Conservation (phyloP, 2,888 invertebrate species). For the Melipona beecheii region DNA sequence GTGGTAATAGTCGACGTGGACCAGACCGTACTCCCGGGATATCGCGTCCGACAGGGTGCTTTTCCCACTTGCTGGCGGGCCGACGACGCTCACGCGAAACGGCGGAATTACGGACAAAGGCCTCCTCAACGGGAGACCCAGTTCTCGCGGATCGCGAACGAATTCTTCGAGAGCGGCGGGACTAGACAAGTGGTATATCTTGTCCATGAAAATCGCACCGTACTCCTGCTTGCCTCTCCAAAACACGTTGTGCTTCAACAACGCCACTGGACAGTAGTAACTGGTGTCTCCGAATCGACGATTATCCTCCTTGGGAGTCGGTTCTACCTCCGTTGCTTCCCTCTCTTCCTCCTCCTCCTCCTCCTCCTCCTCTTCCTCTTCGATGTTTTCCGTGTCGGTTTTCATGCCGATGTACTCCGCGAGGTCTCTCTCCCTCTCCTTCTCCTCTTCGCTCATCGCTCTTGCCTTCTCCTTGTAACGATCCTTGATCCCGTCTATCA, state of each 20-base stretch:
- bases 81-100: slow-evolving; percentile 86
- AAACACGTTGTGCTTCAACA: slow-evolving; percentile 85
- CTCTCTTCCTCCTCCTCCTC: slow-evolving; percentile 57
- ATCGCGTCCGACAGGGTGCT: slow-evolving; percentile 85
- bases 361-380: slow-evolving; percentile 64
- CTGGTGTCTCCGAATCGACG: slow-evolving; percentile 86
- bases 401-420: slow-evolving; percentile 83
- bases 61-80: slow-evolving; percentile 86
- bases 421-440: slow-evolving; percentile 85
- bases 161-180: slow-evolving; percentile 85
- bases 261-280: slow-evolving; percentile 88
- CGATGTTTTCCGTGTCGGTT: slow-evolving; percentile 77
- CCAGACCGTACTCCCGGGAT: slow-evolving; percentile 86
- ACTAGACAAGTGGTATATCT: slow-evolving; percentile 85
- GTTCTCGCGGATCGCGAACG: slow-evolving; percentile 84
- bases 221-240: slow-evolving; percentile 88
- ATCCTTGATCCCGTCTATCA: slow-evolving; percentile 75
- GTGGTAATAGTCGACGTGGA: slow-evolving; percentile 85
- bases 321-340: slow-evolving; percentile 65
- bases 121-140: slow-evolving; percentile 83
- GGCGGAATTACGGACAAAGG: slow-evolving; percentile 85
- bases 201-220: slow-evolving; percentile 85
- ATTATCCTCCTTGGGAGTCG: slow-evolving; percentile 67
- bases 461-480: slow-evolving; percentile 83
- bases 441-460: slow-evolving; percentile 84